phyloP scores from a whole-genome alignment of 1,140 invertebrate species.

The Harpegnathos saltator region DNA sequence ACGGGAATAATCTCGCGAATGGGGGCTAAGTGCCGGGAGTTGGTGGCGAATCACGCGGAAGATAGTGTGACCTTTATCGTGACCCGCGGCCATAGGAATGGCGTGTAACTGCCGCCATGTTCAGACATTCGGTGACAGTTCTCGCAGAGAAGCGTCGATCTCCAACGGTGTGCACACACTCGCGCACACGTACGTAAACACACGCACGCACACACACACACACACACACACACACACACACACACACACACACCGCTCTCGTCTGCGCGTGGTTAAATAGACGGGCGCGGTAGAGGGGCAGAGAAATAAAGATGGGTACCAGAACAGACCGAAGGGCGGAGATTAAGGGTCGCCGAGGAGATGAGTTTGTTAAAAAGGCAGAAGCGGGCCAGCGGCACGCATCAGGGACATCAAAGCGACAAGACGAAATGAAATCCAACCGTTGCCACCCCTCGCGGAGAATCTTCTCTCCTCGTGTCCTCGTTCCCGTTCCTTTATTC shows the following conservation, averaged over 20 bases:
- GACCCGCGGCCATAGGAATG: constrained; percentile 35
- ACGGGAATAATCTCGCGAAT: constrained; percentile 55
- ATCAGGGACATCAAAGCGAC: constrained; percentile 86
- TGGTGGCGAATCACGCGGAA: constrained; percentile 57
- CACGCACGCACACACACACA: background rate
- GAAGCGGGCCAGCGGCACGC: constrained; percentile 85
- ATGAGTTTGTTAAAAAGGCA: constrained; percentile 86
- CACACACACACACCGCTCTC: constrained; percentile 1
- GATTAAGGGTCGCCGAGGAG: constrained; percentile 85
- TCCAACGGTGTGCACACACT: background rate
- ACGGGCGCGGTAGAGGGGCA: constrained; percentile 55
- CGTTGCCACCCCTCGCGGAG: constrained; percentile 71
- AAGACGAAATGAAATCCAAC: constrained; percentile 86
- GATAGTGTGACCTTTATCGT: constrained; percentile 63
- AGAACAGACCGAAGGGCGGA: constrained; percentile 82
- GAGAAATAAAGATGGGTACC: constrained; percentile 72
- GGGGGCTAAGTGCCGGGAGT: constrained; percentile 5
- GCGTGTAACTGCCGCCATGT: constrained; percentile 54
- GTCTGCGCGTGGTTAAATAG: constrained; percentile 45
- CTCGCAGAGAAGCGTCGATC: constrained; percentile 30
- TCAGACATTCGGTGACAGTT: constrained; percentile 67
- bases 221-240: background rate
- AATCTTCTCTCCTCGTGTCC: constrained; percentile 64
- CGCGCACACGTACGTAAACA: background rate
- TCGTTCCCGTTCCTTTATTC: constrained; percentile 66